Evolutionary conservation across 2,797 vertebrate species (phyloP).

Genomic region (Poecilia velifera): DNA sequence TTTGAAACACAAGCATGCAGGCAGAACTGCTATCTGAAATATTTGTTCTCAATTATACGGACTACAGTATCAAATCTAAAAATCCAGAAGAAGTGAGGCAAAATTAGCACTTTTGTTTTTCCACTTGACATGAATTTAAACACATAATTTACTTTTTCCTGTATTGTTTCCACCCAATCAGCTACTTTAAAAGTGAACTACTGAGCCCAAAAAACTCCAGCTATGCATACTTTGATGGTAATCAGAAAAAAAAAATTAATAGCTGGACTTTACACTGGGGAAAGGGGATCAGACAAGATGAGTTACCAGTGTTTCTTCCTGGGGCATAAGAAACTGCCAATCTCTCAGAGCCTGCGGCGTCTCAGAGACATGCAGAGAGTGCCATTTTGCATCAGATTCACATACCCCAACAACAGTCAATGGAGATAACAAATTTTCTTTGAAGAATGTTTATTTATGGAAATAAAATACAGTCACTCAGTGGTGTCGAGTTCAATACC

Average conservation of each 20-base stretch:
- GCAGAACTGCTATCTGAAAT: background rate
- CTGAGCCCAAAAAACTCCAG: background rate
- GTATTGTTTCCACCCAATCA: background rate
- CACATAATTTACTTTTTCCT: background rate
- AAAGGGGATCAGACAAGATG: background rate
- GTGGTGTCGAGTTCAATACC: background rate
- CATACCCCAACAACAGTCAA: background rate
- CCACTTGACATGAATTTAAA: slow-evolving; percentile 1
- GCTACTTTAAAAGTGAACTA: background rate
- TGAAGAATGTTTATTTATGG: slow-evolving; percentile 8
- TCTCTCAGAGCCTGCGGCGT: background rate
- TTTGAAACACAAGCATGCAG: background rate
- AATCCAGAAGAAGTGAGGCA: background rate
- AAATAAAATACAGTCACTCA: slow-evolving; percentile 1
- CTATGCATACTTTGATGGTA: background rate
- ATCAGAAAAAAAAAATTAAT: background rate
- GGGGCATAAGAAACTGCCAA: slow-evolving; percentile 3
- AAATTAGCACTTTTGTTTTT: background rate
- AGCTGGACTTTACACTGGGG: background rate
- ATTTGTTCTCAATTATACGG: background rate
- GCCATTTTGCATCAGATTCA: background rate
- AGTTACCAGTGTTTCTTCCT: background rate
- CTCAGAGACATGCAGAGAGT: background rate
- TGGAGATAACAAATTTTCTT: background rate
- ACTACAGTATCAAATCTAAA: background rate